These are phyloP conservation scores for Mycteria americana DNA, from an alignment of 2,797 vertebrate species.

Conservation along the genomic window DNA sequence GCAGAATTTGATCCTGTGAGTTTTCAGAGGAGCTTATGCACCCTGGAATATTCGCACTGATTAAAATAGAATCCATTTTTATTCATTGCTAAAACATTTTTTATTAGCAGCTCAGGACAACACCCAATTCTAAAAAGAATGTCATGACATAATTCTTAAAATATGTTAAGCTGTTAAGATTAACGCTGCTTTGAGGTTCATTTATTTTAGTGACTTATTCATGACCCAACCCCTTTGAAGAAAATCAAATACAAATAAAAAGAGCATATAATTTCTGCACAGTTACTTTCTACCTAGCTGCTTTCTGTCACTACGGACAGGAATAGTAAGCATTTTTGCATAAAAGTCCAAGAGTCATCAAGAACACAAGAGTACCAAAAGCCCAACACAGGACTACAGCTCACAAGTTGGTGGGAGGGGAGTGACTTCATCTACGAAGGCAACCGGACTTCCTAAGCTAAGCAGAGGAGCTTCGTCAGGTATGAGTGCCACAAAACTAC, in stretches of 20 bases:
- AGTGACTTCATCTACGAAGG: neutral
- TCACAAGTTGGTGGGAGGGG: neutral
- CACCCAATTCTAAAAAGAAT: constrained; percentile 58
- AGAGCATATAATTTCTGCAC: neutral
- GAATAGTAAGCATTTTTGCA: neutral
- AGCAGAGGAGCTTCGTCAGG: neutral
- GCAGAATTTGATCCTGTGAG: constrained; percentile 39
- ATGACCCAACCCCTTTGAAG: constrained; percentile 30
- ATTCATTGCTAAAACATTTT: constrained; percentile 59
- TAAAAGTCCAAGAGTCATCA: neutral
- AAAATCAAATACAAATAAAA: constrained; percentile 41
- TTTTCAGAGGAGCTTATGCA: constrained; percentile 40
- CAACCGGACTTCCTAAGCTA: neutral
- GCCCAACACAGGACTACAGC: neutral
- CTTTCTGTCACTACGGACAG: neutral
- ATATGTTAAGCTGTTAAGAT: constrained; percentile 61
- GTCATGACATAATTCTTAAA: constrained; percentile 62
- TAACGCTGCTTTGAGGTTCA: constrained; percentile 51
- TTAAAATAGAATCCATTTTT: constrained; percentile 67
- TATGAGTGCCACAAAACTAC: neutral
- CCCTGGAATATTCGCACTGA: constrained; percentile 21
- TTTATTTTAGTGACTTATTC: constrained; percentile 58
- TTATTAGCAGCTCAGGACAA: constrained; percentile 55
- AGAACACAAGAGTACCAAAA: neutral
- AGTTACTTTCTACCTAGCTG: constrained; percentile 5